Evolutionary conservation across 2,113 vertebrate genomes (phyloP), one percentile per base, ranked within the genome.

Genomic region (Labeo rohita): DNA sequence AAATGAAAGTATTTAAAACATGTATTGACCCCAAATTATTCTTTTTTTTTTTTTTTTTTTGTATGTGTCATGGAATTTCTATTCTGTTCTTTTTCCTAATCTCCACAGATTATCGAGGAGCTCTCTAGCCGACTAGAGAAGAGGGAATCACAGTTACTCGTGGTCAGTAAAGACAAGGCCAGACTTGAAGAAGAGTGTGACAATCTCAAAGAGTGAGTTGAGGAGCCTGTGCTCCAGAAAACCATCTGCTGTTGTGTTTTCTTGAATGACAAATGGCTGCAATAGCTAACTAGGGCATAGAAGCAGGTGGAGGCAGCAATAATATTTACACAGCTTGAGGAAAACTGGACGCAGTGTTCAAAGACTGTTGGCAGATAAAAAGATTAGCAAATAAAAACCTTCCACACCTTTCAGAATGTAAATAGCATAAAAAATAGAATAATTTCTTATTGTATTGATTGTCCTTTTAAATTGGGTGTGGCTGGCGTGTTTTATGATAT

Each of bases 201-300:
- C 94, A 99, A 99, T 91, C 95, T 99, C 3, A 97, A 96, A 95
- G 98, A 99, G 98, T 99, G 92, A 98, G 98, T 97, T 79, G 11
- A 45, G 34, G 47, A 73, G 45, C 10, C 7, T 68, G 15, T 68
- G 23, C 11, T 49, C 15, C 15, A 36, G 21, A 65, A 80, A 63
- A 65, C 6, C 11, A 4, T 63, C 39, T 63, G 79, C 61, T 49
- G 6, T 3, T 47, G 2, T 85, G 63, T 52, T 77, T 56, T 23
- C 43, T 45, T 47, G 4, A 47, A 68, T 47, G 23, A 72, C 72
- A 36, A 28, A 73, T 18, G 50, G 9, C 50, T 86, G 28, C 43
- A 45, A 34, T 85, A 5, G 65, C 34, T 70, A 36, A 61, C 13
- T 80, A 52, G 66, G 65, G 13, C 50, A 47, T 56, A 45, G 7